Base-by-base conservation (phyloP, 2,113 vertebrate species). In the Cygnus atratus region DNA sequence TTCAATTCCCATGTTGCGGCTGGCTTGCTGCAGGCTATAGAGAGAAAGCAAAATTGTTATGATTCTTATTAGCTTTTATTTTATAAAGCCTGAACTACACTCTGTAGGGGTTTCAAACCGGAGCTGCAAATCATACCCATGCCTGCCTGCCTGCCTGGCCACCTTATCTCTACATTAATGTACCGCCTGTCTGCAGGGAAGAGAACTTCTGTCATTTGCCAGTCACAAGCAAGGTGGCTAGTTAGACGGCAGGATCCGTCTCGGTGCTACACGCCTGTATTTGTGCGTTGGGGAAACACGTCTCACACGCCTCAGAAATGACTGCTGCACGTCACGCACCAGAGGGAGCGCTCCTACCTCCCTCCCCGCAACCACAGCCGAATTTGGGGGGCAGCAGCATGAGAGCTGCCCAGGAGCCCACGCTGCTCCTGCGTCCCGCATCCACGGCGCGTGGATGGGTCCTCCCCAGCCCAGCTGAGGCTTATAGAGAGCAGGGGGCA, bases 1-100 rank as follows among this genome's bases (percentile, higher is more conserved):
- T 94, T 95, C 97, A 96, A 95, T 96, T 95, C 97, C 97, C 97
- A 93, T 90, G 92, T 97, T 82, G 89, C 6, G 87, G 76, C 95
- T 95, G 91, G 55, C 80, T 96, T 96, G 96, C 97, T 95, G 94
- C 96, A 92, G 97, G 97, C 97, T 92, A 95, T 9, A 43, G 95
- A 92, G 71, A 86, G 94, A 87, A 96, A 97, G 95, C 96, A 96
- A 96, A 96, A 97, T 96, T 96, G 97, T 97, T 97, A 88, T 94
- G 95, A 96, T 96, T 97, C 97, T 96, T 96, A 97, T 97, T 97
- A 97, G 96, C 94, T 97, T 97, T 96, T 97, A 96, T 95, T 97
- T 97, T 94, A 95, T 96, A 97, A 96, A 97, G 92, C 77, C 94
- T 90, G 92, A 96, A 73, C 95, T 87, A 85, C 33, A 43, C 92